phyloP scores from a whole-genome alignment of 1,140 invertebrate species.

The Caenorhabditis elegans region DNA sequence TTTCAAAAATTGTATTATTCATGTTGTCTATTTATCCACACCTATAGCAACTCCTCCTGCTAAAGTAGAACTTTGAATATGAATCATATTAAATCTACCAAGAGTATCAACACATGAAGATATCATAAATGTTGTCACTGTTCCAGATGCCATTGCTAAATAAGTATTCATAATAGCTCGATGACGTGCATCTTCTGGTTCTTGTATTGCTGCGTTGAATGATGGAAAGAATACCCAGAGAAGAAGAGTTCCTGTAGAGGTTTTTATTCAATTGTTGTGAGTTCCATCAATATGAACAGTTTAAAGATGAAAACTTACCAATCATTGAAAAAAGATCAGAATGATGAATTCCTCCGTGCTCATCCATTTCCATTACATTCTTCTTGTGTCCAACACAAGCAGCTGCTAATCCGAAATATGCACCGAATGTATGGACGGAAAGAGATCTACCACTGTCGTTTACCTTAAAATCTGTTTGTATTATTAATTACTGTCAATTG shows the following conservation, averaged over 20 bases:
- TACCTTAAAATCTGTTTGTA: constrained; percentile 37
- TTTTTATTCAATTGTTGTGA: neutral
- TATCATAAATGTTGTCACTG: constrained; percentile 80
- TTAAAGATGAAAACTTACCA: constrained; percentile 54
- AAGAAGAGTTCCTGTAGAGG: constrained; percentile 73
- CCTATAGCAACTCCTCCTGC: constrained; percentile 73
- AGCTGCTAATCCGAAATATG: constrained; percentile 55
- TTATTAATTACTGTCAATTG: neutral
- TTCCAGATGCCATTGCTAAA: constrained; percentile 74
- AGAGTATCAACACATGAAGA: constrained; percentile 77
- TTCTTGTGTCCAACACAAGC: constrained; percentile 60
- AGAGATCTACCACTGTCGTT: constrained; percentile 61
- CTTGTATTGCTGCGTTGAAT: constrained; percentile 81
- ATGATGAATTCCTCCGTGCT: constrained; percentile 67
- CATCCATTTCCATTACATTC: constrained; percentile 53
- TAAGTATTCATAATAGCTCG: constrained; percentile 90
- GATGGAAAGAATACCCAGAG: constrained; percentile 95
- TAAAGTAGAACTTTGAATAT: constrained; percentile 69
- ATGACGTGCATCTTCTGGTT: constrained; percentile 72
- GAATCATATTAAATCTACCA: constrained; percentile 62
- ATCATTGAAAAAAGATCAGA: constrained; percentile 70
- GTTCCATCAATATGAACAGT: neutral
- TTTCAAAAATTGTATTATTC: neutral
- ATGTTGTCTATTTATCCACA: constrained; percentile 43
- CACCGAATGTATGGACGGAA: constrained; percentile 53